A percentile compares a stretch with the other conserved stretches of the same genome.
These are phyloP conservation scores for Cryptoblepharus egeriae DNA, from an alignment of 2,797 vertebrate genomes.

Conservation along the genomic window DNA sequence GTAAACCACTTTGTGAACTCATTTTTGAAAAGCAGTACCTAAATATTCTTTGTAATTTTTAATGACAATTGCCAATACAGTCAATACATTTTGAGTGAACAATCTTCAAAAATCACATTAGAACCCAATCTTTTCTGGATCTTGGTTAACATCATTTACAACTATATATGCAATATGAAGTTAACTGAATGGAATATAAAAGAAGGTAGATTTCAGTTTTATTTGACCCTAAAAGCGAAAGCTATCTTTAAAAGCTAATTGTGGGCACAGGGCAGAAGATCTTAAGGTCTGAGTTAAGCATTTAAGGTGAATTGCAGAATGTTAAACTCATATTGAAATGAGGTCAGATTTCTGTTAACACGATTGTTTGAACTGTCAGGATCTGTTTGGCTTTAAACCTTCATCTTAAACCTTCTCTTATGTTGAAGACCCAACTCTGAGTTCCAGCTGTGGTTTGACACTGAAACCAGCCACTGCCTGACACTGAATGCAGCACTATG, in stretches of 20 bases:
- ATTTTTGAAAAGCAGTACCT: too few relatives aligned
- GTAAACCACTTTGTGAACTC: too few relatives aligned
- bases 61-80: constrained; percentile 6
- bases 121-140: constrained; percentile 58
- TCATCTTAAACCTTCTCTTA: too few relatives aligned
- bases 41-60: too few relatives aligned
- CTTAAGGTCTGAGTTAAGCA: neutral
- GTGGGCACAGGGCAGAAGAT: neutral
- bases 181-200: constrained; percentile 59
- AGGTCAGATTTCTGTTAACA: neutral
- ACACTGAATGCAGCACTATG: too few relatives aligned
- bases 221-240: constrained; percentile 5
- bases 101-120: constrained; percentile 65
- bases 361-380: neutral
- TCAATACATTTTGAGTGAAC: constrained; percentile 62
- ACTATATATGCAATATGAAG: constrained; percentile 55
- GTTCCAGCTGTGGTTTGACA: too few relatives aligned
- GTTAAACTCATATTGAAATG: neutral
- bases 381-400: neutral
- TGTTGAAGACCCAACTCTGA: too few relatives aligned
- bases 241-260: neutral
- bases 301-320: neutral
- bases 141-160: constrained; percentile 41
- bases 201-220: constrained; percentile 47
- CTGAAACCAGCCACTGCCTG: too few relatives aligned